Conservation (phyloP, 2,113 vertebrate genomes). For the Progne subis region DNA sequence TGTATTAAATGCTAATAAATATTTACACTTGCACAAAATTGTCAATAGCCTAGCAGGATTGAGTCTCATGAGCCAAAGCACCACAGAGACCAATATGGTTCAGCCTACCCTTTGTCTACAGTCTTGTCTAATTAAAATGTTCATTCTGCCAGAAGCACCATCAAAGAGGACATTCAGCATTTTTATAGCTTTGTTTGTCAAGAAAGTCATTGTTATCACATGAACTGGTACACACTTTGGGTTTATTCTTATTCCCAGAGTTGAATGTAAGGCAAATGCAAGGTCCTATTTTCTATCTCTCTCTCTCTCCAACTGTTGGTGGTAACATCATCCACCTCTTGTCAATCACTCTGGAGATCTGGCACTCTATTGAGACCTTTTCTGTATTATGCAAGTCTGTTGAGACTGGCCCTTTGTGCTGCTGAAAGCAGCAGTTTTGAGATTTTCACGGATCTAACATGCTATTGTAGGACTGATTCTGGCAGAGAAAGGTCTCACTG, state of each 20-base stretch:
- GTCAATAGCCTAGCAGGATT: rapidly evolving
- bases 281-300: not conserved
- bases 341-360: not conserved
- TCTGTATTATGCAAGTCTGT: not conserved
- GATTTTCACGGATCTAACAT: not conserved
- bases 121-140: not conserved
- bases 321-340: not conserved
- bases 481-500: not conserved
- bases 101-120: not conserved
- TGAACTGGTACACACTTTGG: not conserved
- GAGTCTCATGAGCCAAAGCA: not conserved
- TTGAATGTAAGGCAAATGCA: not conserved
- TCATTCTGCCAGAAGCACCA: not conserved
- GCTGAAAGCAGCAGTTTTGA: not conserved
- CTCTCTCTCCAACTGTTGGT: not conserved
- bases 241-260: not conserved
- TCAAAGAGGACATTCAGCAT: not conserved
- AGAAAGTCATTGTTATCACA: not conserved
- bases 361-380: rapidly evolving
- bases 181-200: not conserved
- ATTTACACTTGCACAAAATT: not conserved
- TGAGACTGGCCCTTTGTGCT: not conserved
- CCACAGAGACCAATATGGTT: not conserved
- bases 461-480: not conserved
- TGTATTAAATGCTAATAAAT: not conserved